Conservation (phyloP, 1,140 invertebrate genomes). For the Ganaspis sp. region DNA sequence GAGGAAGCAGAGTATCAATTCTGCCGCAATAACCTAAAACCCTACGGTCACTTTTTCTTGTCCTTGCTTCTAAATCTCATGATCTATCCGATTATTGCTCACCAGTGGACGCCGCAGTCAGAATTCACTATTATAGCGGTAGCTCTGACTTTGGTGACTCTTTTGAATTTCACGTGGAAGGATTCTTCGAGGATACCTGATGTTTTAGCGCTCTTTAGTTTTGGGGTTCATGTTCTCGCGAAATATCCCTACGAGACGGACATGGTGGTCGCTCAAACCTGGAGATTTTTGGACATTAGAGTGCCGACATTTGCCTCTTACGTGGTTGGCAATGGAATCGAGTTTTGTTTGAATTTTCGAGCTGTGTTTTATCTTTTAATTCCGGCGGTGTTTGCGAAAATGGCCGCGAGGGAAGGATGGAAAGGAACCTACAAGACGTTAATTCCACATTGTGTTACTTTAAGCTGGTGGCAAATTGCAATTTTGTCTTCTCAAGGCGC, state of each 20-base stretch:
- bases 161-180: slow-evolving; percentile 83
- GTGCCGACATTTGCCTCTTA: slow-evolving; percentile 89
- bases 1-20: slow-evolving; percentile 88
- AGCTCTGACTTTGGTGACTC: slow-evolving; percentile 83
- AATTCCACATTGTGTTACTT: slow-evolving; percentile 89
- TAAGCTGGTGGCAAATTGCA: slow-evolving; percentile 91
- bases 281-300: slow-evolving; percentile 87
- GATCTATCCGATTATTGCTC: slow-evolving; percentile 85
- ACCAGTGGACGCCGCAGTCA: slow-evolving; percentile 87
- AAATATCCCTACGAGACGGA: slow-evolving; percentile 91
- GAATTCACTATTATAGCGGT: slow-evolving; percentile 87
- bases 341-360: slow-evolving; percentile 89
- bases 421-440: slow-evolving; percentile 85
- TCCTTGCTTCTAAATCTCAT: slow-evolving; percentile 85
- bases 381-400: slow-evolving; percentile 82
- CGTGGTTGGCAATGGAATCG: slow-evolving; percentile 87
- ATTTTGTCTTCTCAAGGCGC: slow-evolving; percentile 87
- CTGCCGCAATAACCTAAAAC: slow-evolving; percentile 87
- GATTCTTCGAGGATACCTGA: slow-evolving; percentile 80
- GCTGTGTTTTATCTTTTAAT: slow-evolving; percentile 87
- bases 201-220: slow-evolving; percentile 84
- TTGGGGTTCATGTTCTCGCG: slow-evolving; percentile 86
- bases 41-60: slow-evolving; percentile 87
- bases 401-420: slow-evolving; percentile 86
- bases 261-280: slow-evolving; percentile 85